Conservation (phyloP, 2,888 invertebrate species). For the Oscheius sp. region DNA sequence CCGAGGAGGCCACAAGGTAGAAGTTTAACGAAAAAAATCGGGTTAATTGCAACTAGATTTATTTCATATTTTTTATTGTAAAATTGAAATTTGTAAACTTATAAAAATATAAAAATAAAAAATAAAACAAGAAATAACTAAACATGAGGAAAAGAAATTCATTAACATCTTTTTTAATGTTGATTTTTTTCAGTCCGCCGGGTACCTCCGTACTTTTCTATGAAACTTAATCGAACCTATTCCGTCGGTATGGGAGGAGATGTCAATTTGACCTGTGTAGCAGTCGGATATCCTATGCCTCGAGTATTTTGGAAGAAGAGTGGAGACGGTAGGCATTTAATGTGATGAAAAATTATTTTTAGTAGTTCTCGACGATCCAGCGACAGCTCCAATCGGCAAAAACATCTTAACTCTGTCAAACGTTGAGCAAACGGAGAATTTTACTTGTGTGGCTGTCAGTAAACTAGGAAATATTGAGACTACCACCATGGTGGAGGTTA, state of each 20-base stretch:
- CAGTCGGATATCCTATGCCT: slow-evolving; percentile 97
- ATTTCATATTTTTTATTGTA: too few species aligned
- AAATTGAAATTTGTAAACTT: too few species aligned
- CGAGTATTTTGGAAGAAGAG: slow-evolving; percentile 80
- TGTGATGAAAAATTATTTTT: slow-evolving; percentile 8
- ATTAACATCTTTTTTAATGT: too few species aligned
- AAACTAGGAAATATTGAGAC: slow-evolving; percentile 90
- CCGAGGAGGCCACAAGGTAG: background rate
- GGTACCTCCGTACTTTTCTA: slow-evolving; percentile 93
- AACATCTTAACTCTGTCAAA: slow-evolving; percentile 87
- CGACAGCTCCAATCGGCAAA: slow-evolving; percentile 74
- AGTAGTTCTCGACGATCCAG: slow-evolving; percentile 58
- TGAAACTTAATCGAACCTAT: slow-evolving; percentile 84
- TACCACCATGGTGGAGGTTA: slow-evolving; percentile 86
- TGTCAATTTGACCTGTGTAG: slow-evolving; percentile 92
- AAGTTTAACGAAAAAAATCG: too few species aligned
- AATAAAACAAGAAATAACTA: too few species aligned
- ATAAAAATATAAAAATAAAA: too few species aligned
- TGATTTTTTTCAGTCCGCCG: slow-evolving; percentile 82
- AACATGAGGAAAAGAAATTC: background rate
- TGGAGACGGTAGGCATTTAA: slow-evolving; percentile 16
- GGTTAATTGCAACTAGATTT: too few species aligned
- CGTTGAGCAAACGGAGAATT: slow-evolving; percentile 89
- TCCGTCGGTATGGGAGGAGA: slow-evolving; percentile 91
- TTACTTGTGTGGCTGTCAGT: slow-evolving; percentile 94